A percentile compares a stretch with the other conserved stretches of the same genome.
Conservation (phyloP, 2,888 invertebrate species). For the Unio pictorum region DNA sequence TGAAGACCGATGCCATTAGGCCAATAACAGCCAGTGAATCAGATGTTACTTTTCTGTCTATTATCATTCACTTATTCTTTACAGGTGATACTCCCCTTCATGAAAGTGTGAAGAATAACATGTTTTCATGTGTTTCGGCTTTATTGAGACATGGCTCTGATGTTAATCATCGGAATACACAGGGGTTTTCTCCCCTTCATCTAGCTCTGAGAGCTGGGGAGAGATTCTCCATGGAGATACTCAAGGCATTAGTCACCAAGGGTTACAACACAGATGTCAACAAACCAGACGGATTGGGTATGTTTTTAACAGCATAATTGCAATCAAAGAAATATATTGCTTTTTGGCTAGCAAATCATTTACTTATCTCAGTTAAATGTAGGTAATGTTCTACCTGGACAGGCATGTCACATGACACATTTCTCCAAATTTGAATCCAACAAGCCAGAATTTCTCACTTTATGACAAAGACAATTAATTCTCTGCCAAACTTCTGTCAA, state of each 20-base stretch:
- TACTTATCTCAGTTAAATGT: no score
- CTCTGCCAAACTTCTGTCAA: no score
- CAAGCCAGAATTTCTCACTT: no score
- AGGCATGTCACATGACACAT: no score
- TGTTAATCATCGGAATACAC: slow-evolving; percentile 60
- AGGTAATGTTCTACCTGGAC: no score
- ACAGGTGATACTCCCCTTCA: slow-evolving; percentile 67
- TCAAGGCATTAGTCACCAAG: slow-evolving; percentile 53
- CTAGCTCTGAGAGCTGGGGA: slow-evolving; percentile 58
- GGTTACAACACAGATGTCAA: slow-evolving; percentile 66
- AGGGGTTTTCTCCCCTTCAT: slow-evolving; percentile 62
- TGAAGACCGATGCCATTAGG: no score
- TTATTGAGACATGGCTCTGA: slow-evolving; percentile 65
- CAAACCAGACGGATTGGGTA: slow-evolving; percentile 45
- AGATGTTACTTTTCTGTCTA: background rate
- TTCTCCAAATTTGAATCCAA: no score
- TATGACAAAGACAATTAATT: no score
- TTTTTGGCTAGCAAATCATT: no score
- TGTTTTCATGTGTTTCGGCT: slow-evolving; percentile 58
- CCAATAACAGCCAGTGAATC: no score
- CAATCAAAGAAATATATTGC: no score
- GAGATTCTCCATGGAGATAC: slow-evolving; percentile 51
- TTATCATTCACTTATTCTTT: slow-evolving; percentile 3
- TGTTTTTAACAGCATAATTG: background rate
- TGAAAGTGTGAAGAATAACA: slow-evolving; percentile 64